These are phyloP conservation scores for Thereva unica DNA, from an alignment of 2,888 invertebrate genomes.

Conservation along the genomic window DNA sequence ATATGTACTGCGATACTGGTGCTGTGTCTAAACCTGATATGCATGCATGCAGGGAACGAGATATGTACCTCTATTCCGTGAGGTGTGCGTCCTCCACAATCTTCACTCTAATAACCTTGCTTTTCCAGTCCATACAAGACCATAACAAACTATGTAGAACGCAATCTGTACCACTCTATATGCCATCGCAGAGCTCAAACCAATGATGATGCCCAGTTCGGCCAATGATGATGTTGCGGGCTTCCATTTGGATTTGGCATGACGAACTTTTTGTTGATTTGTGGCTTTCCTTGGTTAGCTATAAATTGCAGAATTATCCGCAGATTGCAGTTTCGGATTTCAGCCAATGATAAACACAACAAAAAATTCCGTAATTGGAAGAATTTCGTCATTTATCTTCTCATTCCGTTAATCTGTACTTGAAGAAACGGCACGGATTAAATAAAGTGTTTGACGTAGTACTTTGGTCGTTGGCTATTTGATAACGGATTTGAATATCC, in stretches of 20 bases:
- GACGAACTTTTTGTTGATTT: conserved; percentile 29
- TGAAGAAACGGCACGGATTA: conserved; percentile 2
- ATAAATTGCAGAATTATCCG: conserved; percentile 27
- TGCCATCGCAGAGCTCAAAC: not conserved
- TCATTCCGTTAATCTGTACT: conserved; percentile 12
- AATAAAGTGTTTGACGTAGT: conserved; percentile 7
- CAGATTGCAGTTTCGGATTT: not conserved
- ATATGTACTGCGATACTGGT: no score
- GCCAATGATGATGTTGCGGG: not conserved
- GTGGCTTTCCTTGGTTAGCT: not conserved
- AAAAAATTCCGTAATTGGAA: conserved; percentile 20
- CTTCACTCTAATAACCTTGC: no score
- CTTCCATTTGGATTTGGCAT: not conserved
- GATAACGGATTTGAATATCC: conserved; percentile 1
- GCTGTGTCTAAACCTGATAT: no score
- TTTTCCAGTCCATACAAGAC: no score
- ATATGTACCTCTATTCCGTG: no score
- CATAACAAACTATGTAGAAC: no score
- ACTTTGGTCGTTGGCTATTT: not conserved
- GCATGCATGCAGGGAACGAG: no score
- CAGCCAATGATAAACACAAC: conserved; percentile 7
- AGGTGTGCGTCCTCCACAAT: no score
- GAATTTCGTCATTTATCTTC: conserved; percentile 14
- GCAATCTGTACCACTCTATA: no score
- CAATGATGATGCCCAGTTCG: not conserved